Percentiles rank a stretch among this genome's conserved stretches.
Evolutionary conservation across 2,888 invertebrate genomes (phyloP).

Genomic region (Phortica magna): DNA sequence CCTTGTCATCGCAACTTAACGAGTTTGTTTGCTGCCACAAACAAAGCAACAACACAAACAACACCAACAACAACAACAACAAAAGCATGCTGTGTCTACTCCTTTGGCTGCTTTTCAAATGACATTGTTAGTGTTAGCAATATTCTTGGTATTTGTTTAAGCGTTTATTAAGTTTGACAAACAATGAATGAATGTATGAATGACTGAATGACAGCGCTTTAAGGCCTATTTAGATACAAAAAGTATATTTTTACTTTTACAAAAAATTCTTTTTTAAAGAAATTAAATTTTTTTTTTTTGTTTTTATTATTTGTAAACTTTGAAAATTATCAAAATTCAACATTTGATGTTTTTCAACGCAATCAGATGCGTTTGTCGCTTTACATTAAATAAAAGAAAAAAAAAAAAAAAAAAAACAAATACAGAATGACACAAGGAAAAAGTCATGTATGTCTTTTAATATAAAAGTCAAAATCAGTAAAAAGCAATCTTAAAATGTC

Average conservation of each 20-base stretch:
- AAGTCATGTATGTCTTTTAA: background rate
- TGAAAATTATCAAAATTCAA: background rate
- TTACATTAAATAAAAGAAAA: background rate
- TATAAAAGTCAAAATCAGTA: constrained; percentile 18
- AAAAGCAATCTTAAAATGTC: constrained; percentile 19
- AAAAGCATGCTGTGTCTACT: constrained; percentile 36
- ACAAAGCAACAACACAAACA: background rate
- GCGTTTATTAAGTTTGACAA: constrained; percentile 28
- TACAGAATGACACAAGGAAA: too few species aligned
- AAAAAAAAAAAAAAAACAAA: too few species aligned
- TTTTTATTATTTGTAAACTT: background rate
- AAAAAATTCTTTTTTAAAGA: background rate
- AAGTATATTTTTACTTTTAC: too few species aligned
- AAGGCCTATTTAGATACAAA: background rate
- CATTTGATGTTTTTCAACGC: too few species aligned
- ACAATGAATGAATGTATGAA: constrained; percentile 4
- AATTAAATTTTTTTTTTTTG: background rate
- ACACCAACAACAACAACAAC: background rate
- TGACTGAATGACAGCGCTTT: background rate
- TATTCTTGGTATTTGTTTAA: constrained; percentile 36
- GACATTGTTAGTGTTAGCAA: constrained; percentile 39
- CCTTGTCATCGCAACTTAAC: constrained; percentile 48
- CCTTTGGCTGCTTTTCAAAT: constrained; percentile 28
- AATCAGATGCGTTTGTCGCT: constrained; percentile 11
- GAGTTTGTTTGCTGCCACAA: constrained; percentile 31